These are phyloP conservation scores for Scomber scombrus DNA, from an alignment of 2,113 vertebrate genomes.

Conservation along the genomic window DNA sequence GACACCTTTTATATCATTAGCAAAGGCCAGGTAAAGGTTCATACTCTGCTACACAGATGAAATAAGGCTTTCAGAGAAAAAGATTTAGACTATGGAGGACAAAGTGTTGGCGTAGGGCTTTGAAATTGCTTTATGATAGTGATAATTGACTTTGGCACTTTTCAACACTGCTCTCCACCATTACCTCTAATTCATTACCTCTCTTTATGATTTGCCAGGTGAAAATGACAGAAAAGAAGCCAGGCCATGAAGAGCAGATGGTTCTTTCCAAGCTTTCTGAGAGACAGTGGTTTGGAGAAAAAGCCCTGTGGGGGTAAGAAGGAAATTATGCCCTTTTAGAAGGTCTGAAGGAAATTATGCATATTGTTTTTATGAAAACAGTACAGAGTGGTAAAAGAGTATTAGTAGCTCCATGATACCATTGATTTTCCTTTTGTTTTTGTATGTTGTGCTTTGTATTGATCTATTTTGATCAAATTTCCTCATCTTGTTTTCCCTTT, in stretches of 20 bases:
- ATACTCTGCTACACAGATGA: conserved; percentile 23
- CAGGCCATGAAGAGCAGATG: conserved; percentile 69
- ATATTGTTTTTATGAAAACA: not conserved
- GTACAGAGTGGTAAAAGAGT: not conserved
- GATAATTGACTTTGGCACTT: conserved; percentile 42
- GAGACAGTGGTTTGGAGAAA: conserved; percentile 85
- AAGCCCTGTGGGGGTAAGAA: conserved; percentile 80
- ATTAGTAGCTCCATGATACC: not conserved
- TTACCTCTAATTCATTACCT: not conserved
- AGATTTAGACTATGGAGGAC: conserved; percentile 30
- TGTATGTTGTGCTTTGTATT: not conserved
- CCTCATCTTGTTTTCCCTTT: conserved; percentile 2
- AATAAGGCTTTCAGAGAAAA: conserved; percentile 37
- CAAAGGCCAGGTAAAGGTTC: conserved; percentile 83
- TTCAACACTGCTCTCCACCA: conserved; percentile 4
- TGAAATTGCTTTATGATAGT: conserved; percentile 30
- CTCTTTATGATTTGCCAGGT: conserved; percentile 71
- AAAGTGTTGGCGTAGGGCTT: conserved; percentile 37
- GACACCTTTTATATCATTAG: conserved; percentile 85
- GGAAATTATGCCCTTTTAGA: not conserved
- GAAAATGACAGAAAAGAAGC: conserved; percentile 78
- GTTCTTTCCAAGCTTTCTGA: conserved; percentile 76
- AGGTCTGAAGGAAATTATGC: not conserved
- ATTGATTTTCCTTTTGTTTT: not conserved
- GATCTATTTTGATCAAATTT: not conserved